Base-by-base conservation (phyloP, 1,140 invertebrate genomes). In the Zaprionus davidi region DNA sequence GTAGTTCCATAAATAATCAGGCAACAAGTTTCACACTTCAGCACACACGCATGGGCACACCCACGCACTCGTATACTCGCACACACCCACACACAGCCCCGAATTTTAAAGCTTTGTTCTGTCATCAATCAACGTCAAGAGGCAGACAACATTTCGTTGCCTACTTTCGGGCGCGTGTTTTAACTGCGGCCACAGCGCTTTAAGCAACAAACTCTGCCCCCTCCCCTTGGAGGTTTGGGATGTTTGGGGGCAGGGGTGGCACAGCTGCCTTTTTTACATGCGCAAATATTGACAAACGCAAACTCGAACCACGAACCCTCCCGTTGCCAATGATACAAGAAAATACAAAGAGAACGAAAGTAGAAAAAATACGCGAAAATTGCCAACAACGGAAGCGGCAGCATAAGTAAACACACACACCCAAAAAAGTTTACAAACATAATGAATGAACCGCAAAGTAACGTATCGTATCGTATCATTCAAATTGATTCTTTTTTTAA, bases 1-100 rank as follows among this genome's bases (percentile, higher is more conserved):
- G 34, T 55, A 60, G 46, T 71, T 71, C 34, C 63, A 76, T 71
- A 76, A 76, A 76, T 76, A 76, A 76, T 76, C 60, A 59, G 53
- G 26, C 68, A 59, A 71, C 56, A 60, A 63, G 58, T 64, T 76
- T 59, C 41, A 36, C 72, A 63, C 72, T 57, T 57, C 56, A 68
- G 55, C 56, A 36, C 44, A 34, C 46, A 17, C 60, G 20, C n/a
- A 46, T n/a, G 12, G 17, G n/a, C 46, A 51, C 46, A 13, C 46
- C 46, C 46, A 51, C 46, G 2, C 41, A 46, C n/a, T n/a, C 28
- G 6, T 31, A 7, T 7, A 28, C 7, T 31, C 31, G 31, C 57
- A 51, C 12, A 38, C 36, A 38, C 15, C 13, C 38, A 41, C 38
- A 3, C 31, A 34, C 31, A 34, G 31, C 3, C 6, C 51, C 24